Percentiles rank a stretch among this genome's conserved stretches.
Conservation (phyloP, 2,797 vertebrate species). For the Oryzias dopingdopingensis region DNA sequence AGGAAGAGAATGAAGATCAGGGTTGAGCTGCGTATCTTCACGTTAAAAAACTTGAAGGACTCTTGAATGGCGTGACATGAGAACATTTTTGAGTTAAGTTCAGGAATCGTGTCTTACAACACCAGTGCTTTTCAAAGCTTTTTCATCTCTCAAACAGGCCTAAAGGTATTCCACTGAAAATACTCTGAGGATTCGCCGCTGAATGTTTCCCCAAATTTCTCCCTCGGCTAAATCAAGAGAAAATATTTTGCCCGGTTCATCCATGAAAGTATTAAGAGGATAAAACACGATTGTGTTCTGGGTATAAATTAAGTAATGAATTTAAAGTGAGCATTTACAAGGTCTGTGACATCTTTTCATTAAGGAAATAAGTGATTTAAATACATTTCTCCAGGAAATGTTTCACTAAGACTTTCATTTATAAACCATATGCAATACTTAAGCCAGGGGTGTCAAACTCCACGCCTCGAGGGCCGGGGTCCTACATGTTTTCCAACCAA, state of each 20-base stretch:
- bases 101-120: slow-evolving; percentile 31
- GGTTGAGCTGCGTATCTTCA: slow-evolving; percentile 16
- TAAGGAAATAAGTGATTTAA: not conserved
- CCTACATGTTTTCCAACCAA: too few relatives aligned
- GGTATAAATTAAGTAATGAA: slow-evolving; percentile 35
- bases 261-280: slow-evolving; percentile 45
- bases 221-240: slow-evolving; percentile 48
- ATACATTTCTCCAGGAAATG: too few relatives aligned
- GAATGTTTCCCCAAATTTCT: slow-evolving; percentile 41
- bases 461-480: too few relatives aligned
- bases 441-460: too few relatives aligned
- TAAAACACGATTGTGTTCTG: slow-evolving; percentile 38
- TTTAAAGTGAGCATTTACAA: slow-evolving; percentile 19
- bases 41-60: slow-evolving; percentile 18
- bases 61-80: slow-evolving; percentile 26
- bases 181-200: slow-evolving; percentile 43
- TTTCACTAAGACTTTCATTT: too few relatives aligned
- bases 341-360: not conserved
- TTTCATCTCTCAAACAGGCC: slow-evolving; percentile 59
- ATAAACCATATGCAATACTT: too few relatives aligned
- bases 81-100: slow-evolving; percentile 25
- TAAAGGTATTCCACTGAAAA: slow-evolving; percentile 49
- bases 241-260: slow-evolving; percentile 54
- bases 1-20: not conserved
- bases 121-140: slow-evolving; percentile 36